Base-by-base conservation (phyloP, 2,888 invertebrate species). In the Glaucopsyche alexis region DNA sequence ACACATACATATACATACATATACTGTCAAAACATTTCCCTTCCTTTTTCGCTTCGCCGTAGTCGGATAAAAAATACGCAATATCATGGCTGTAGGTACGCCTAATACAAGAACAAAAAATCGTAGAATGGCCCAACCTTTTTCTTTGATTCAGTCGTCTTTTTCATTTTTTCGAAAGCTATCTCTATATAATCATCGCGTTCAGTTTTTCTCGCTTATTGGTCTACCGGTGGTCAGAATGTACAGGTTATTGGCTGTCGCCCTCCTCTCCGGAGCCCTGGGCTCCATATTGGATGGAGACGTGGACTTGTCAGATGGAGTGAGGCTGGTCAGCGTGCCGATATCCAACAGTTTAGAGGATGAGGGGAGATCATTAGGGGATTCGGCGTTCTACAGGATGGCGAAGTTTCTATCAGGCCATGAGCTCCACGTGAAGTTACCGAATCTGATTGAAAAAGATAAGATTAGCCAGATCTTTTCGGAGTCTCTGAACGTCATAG, bases 401-500 rank as follows among this genome's bases (percentile, higher is more conserved):
- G 94, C 95, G 16, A 94, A 94, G 79, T 96, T 96, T 79, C 85
- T 97, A 3, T 94, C 95, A 81, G 95, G 94, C 2, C 96, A 96
- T 77, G 97, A 97, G 82, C 83, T 97, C 16, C 94, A 95, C 81
- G 95, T 97, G 74, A 95, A 94, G 80, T 85, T 97, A 72, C 95
- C 95, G 0, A 95, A 95, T 81, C 85, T 97, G 76, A 91, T 96
- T 75, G 95, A 96, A 9, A 94, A 94, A 78, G 94, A 94, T 29
- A 95, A 95, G 76, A 87, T 96, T 74, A 95, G 94, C 79, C 92
- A 93, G 65, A 93, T 95, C 7, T 85, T 96, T 0, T 86, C 91
- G 29, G 93, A 93, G 74, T 91, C 94, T 0, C 75, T 94, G 78
- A 93, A 93, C 72, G 86, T 88, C n/a, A 88, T 91, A n/a, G 90